phyloP scores from a whole-genome alignment of 2,888 invertebrate species.

The Chloroclystis v-ata region DNA sequence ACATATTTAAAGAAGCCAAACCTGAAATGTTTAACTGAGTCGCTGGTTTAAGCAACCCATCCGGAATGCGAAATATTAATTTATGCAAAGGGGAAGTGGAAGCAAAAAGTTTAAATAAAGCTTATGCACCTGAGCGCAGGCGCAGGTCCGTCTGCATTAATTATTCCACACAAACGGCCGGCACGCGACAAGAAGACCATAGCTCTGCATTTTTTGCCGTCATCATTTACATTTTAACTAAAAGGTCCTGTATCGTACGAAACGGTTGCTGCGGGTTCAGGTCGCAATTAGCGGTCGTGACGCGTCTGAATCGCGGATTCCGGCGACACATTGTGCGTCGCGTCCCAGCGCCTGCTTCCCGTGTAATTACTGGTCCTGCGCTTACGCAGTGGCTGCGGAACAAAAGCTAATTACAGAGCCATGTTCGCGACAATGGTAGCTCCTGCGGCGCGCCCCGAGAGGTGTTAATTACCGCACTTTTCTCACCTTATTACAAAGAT shows the following conservation, averaged over 20 bases:
- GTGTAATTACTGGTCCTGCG: constrained; percentile 61
- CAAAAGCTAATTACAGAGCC: constrained; percentile 71
- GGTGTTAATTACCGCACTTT: constrained; percentile 70
- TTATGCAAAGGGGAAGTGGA: constrained; percentile 75
- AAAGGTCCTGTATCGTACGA: constrained; percentile 13
- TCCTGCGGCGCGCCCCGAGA: constrained; percentile 45
- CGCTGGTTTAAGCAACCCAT: no score
- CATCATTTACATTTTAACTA: constrained; percentile 47
- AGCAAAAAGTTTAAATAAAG: constrained; percentile 70
- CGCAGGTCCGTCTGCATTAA: constrained; percentile 52
- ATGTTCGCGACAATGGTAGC: constrained; percentile 54
- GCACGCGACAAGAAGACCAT: constrained; percentile 51
- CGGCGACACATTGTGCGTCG: constrained; percentile 47
- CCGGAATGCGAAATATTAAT: constrained; percentile 58
- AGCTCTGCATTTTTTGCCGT: constrained; percentile 39
- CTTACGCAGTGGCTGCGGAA: constrained; percentile 63
- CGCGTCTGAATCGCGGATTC: constrained; percentile 46
- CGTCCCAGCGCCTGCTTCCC: constrained; percentile 42
- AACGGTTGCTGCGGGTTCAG: no score
- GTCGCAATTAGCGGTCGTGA: constrained; percentile 62
- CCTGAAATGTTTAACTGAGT: no score
- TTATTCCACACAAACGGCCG: constrained; percentile 48
- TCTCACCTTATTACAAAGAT: constrained; percentile 69
- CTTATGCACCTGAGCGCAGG: constrained; percentile 73
- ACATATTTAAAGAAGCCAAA: no score